These are phyloP conservation scores for Poecilia picta DNA, from an alignment of 2,797 vertebrate species.

Conservation along the genomic window DNA sequence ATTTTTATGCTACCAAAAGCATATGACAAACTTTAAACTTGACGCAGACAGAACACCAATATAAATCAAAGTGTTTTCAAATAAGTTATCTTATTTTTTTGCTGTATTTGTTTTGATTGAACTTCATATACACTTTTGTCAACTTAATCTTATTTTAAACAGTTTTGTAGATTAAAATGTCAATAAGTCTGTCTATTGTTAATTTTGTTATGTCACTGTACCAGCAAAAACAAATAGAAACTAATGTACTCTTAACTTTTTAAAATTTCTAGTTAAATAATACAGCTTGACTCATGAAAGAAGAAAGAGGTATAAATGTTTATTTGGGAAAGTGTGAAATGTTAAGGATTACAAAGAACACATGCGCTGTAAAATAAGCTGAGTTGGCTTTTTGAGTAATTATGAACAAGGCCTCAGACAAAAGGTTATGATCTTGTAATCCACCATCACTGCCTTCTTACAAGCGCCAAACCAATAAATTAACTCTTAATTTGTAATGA, in stretches of 20 bases:
- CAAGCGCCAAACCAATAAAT: constrained; percentile 22
- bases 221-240: not conserved
- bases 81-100: not conserved
- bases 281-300: not conserved
- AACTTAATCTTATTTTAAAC: not conserved
- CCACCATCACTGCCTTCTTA: constrained; percentile 14
- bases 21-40: not conserved
- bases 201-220: not conserved
- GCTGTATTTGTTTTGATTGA: not conserved
- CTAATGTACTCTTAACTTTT: not conserved
- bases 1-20: not conserved
- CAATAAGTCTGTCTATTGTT: not conserved
- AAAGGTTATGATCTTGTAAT: constrained; percentile 27
- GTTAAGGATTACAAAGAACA: constrained; percentile 3
- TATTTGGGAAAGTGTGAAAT: not conserved
- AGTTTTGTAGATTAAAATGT: not conserved
- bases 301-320: not conserved
- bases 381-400: constrained; percentile 35
- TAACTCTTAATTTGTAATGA: constrained; percentile 19
- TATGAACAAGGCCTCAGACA: constrained; percentile 14
- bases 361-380: constrained; percentile 11
- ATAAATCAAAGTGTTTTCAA: not conserved
- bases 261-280: not conserved
- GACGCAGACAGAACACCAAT: not conserved
- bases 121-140: not conserved